Conservation (phyloP, 2,888 invertebrate species). For the Pyrgus malvae region DNA sequence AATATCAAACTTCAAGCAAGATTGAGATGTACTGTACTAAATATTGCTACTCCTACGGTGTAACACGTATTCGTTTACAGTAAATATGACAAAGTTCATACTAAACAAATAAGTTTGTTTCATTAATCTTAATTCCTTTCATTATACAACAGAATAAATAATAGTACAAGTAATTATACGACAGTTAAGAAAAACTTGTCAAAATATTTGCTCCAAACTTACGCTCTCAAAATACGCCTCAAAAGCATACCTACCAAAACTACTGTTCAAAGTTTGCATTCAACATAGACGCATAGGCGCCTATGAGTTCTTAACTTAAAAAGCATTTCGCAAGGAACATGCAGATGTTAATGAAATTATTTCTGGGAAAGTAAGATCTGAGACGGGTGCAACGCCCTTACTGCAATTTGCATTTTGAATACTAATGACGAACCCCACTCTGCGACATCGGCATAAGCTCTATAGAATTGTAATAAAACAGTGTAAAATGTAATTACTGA, state of each 20-base stretch:
- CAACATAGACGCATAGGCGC: conserved; percentile 42
- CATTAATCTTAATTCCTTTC: too few species aligned
- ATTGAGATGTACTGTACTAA: too few species aligned
- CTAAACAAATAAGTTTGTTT: too few species aligned
- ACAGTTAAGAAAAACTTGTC: too few species aligned
- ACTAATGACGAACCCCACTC: conserved; percentile 67
- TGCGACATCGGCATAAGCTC: conserved; percentile 52
- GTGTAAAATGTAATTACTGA: conserved; percentile 56
- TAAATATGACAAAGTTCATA: too few species aligned
- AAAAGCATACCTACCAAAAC: not conserved
- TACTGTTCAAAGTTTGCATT: not conserved
- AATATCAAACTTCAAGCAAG: too few species aligned
- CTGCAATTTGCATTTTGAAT: conserved; percentile 79
- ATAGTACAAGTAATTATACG: too few species aligned
- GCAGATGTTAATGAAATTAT: conserved; percentile 78
- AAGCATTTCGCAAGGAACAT: conserved; percentile 57
- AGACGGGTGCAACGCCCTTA: conserved; percentile 71
- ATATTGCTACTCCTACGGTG: too few species aligned
- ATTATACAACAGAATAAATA: too few species aligned
- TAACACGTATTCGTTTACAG: too few species aligned
- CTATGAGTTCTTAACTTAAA: conserved; percentile 41
- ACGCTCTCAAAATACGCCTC: too few species aligned
- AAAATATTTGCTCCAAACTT: too few species aligned
- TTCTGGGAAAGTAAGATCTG: conserved; percentile 76
- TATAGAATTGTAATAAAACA: conserved; percentile 58